Base-by-base conservation (phyloP, 2,888 invertebrate genomes). In the Tenthredo distinguenda region DNA sequence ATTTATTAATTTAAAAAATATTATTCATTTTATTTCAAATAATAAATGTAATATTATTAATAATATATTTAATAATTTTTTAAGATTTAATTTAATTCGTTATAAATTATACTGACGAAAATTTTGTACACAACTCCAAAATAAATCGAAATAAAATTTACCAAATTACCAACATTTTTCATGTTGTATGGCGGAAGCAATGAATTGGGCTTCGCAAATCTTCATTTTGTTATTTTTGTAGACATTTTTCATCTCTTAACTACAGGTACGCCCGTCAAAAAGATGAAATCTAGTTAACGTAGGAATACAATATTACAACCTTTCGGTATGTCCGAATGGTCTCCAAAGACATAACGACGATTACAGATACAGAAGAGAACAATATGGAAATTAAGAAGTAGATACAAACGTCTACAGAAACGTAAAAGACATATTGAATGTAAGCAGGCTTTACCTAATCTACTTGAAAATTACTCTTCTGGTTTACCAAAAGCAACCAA, bases 401-500 rank as follows among this genome's bases (percentile, higher is more conserved):
- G 74, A 43, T 74, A 74, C 21, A 2, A 4, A 10, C 74, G 74
- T 74, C 47, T 74, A 43, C 18, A 47, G 12, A 43, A 1, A n/a
- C 74, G 74, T 74, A 47, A 74, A 74, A 40, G 37, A 47, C 43
- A 74, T 10, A 74, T 74, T 9, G 74, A 74, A 74, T 47, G n/a
- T 40, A 43, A 74, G 74, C 74, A 74, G 74, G 74, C 21, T 47
- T 37, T 40, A 26, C 43, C n/a, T 47, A 21, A 43, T 74, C 0
- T 74, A 74, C 21, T 74, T 7, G 47, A 74, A 74, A 74, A 74
- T 26, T 47, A 21, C 74, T 40, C 74, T 43, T 43, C 43, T 26
- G 21, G 31, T 71, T 37, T 71, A 43, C 79, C 82, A 77, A 77
- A 58, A 40, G 72, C 83, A 50, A 79, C 82, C n/a, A 43, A 79